Conservation (phyloP, 2,888 invertebrate species). For the Parascotia fuliginaria region DNA sequence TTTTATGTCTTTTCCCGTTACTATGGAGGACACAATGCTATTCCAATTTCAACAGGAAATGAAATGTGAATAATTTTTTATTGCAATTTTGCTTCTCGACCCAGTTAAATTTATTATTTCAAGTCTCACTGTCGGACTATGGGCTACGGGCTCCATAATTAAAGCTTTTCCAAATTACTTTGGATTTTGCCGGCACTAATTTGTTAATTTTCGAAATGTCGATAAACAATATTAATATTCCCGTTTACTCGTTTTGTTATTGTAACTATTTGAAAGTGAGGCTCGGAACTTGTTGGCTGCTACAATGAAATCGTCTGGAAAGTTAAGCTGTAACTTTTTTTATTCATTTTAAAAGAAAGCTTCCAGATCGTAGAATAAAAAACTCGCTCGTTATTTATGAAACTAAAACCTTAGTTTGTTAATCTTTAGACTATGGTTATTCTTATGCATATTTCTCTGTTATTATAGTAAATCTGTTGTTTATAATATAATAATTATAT, state of each 20-base stretch:
- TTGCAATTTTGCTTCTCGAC: slow-evolving; percentile 49
- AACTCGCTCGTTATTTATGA: slow-evolving; percentile 18
- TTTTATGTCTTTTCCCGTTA: background rate
- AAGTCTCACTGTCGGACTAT: slow-evolving; percentile 29
- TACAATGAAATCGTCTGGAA: slow-evolving; percentile 55
- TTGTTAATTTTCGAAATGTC: background rate
- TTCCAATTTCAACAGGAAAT: slow-evolving; percentile 53
- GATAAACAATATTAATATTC: slow-evolving; percentile 4
- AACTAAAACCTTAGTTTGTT: background rate
- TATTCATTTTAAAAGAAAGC: slow-evolving; percentile 23
- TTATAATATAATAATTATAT: no score
- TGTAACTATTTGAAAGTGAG: slow-evolving; percentile 21
- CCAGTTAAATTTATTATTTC: slow-evolving; percentile 38
- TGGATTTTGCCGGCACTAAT: slow-evolving; percentile 17
- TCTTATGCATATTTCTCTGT: no score
- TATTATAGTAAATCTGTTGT: no score
- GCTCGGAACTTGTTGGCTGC: slow-evolving; percentile 25
- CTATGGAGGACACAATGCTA: slow-evolving; percentile 43
- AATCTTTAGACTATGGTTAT: background rate
- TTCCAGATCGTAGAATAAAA: slow-evolving; percentile 18
- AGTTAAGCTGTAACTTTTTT: slow-evolving; percentile 50
- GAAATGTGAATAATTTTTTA: slow-evolving; percentile 62
- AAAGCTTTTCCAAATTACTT: slow-evolving; percentile 25
- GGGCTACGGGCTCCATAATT: slow-evolving; percentile 27
- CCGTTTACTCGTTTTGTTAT: slow-evolving; percentile 17